Evolutionary conservation across 2,797 vertebrate species (phyloP).

Genomic region (Artibeus lituratus): DNA sequence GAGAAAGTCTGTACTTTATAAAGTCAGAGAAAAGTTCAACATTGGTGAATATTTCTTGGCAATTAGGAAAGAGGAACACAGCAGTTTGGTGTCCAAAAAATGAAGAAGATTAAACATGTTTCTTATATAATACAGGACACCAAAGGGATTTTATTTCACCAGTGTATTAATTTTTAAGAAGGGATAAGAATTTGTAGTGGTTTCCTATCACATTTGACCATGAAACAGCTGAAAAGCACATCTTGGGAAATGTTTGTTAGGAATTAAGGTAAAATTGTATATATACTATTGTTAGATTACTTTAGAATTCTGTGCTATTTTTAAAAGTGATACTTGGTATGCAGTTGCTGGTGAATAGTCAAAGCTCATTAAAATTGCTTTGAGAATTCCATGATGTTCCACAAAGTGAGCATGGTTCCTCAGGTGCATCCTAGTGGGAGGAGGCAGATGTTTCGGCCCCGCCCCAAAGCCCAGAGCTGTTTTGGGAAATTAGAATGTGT

Average conservation of each 20-base stretch:
- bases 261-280: slow-evolving; percentile 6
- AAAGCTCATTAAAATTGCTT: slow-evolving; percentile 1
- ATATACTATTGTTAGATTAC: not conserved
- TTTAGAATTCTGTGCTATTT: not conserved
- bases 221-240: not conserved
- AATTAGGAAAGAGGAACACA: not conserved
- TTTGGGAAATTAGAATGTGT: not conserved
- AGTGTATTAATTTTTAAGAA: not conserved
- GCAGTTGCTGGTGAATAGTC: not conserved
- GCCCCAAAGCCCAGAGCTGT: not conserved
- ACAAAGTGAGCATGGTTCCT: not conserved
- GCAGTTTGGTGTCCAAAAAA: not conserved
- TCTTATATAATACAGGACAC: not conserved
- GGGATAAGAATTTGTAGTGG: not conserved
- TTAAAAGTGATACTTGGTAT: not conserved
- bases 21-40: not conserved
- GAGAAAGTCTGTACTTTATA: not conserved
- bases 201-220: not conserved
- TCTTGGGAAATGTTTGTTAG: slow-evolving; percentile 3
- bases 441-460: not conserved
- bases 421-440: not conserved
- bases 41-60: not conserved
- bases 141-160: not conserved
- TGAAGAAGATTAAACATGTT: not conserved
- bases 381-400: not conserved